Percentiles rank a stretch among this genome's conserved stretches.
Conservation (phyloP, 2,888 invertebrate genomes). For the Ecliptopera silaceata region DNA sequence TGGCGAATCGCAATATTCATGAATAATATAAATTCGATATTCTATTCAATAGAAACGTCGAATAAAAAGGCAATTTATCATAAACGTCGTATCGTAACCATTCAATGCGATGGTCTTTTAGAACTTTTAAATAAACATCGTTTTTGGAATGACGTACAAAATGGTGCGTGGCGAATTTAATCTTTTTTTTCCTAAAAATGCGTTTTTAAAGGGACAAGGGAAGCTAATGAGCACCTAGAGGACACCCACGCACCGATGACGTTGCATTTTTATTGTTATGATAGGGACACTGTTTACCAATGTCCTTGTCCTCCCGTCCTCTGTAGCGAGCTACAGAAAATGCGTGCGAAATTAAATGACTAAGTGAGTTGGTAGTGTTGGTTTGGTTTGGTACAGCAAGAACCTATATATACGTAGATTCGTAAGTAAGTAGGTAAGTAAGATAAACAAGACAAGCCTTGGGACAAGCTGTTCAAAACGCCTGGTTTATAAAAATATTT, state of each 20-base stretch:
- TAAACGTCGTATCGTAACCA: constrained; percentile 62
- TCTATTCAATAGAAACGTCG: constrained; percentile 73
- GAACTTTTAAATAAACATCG: constrained; percentile 80
- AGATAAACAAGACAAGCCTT: too few relatives aligned
- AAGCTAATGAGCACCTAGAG: constrained; percentile 74
- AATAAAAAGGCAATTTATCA: constrained; percentile 81
- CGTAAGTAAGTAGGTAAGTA: too few relatives aligned
- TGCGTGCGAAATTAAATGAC: too few relatives aligned
- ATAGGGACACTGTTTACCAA: constrained; percentile 46
- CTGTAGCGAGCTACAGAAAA: too few relatives aligned
- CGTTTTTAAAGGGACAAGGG: constrained; percentile 68
- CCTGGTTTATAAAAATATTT: too few relatives aligned
- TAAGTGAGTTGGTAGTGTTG: too few relatives aligned
- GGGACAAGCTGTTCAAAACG: too few relatives aligned
- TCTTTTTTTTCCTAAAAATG: constrained; percentile 58
- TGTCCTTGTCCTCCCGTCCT: too few relatives aligned
- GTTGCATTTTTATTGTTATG: constrained; percentile 49
- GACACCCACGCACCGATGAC: constrained; percentile 77
- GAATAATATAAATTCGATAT: constrained; percentile 81
- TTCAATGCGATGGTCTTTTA: constrained; percentile 70
- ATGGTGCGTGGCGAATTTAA: constrained; percentile 66
- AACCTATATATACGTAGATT: too few relatives aligned
- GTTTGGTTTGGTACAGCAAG: too few relatives aligned
- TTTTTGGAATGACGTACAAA: constrained; percentile 75
- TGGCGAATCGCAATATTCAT: constrained; percentile 79